These are phyloP conservation scores for Paradoxurus hermaphroditus DNA, from an alignment of 2,113 vertebrate genomes.

Conservation along the genomic window DNA sequence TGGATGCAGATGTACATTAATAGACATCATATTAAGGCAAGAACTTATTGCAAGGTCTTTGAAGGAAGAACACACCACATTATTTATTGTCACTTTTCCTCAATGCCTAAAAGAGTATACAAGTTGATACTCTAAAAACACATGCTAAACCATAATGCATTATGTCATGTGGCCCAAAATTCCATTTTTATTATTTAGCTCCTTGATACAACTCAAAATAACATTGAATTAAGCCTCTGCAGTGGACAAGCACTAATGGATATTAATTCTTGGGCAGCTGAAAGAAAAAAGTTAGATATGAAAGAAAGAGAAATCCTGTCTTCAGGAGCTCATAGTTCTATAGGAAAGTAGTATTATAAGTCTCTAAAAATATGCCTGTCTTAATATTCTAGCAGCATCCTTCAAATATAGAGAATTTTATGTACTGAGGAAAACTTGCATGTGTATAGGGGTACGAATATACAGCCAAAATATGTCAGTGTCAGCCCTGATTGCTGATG, in stretches of 20 bases:
- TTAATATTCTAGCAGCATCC: neutral
- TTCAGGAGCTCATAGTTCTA: neutral
- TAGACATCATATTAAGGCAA: neutral
- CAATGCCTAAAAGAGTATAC: neutral
- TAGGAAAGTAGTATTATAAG: neutral
- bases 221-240: neutral
- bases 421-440: neutral
- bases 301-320: neutral
- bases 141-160: neutral
- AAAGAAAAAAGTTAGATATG: neutral
- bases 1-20: neutral
- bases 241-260: neutral
- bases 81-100: slow-evolving; percentile 39
- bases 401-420: neutral
- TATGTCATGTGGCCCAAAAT: neutral
- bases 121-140: neutral
- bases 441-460: neutral
- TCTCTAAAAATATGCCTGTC: neutral
- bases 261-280: neutral
- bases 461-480: neutral
- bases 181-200: neutral
- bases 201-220: neutral
- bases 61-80: neutral
- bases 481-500: neutral
- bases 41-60: neutral